Evolutionary conservation across 64 coral and sea anemone species (phyloP).

Genomic region (Actinia tenebrosa): DNA sequence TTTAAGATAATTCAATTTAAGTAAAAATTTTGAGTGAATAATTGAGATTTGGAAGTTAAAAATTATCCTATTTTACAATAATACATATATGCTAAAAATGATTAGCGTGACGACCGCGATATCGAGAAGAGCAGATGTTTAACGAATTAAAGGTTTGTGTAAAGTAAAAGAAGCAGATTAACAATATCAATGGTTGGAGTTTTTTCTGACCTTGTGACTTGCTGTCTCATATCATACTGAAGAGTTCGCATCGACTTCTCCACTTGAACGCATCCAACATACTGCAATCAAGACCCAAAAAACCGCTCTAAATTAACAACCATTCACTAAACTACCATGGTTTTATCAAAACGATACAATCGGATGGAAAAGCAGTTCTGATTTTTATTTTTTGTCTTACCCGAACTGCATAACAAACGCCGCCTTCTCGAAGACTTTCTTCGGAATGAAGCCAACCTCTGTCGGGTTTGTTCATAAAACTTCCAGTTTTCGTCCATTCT

Average conservation of each 20-base stretch:
- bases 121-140: neutral
- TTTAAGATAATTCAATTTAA: neutral
- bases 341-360: neutral
- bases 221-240: constrained; percentile 92
- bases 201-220: constrained; percentile 84
- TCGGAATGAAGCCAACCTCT: constrained; percentile 93
- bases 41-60: neutral
- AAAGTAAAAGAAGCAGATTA: neutral
- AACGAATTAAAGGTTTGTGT: neutral
- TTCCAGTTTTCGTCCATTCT: constrained; percentile 95
- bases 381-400: constrained; percentile 25
- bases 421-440: constrained; percentile 76
- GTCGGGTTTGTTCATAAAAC: constrained; percentile 84
- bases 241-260: constrained; percentile 97
- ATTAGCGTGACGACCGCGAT: too few relatives aligned
- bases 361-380: neutral
- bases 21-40: neutral
- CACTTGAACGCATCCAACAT: constrained; percentile 89
- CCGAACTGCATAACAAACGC: constrained; percentile 94
- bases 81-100: too few relatives aligned
- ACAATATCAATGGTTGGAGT: neutral
- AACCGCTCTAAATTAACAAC: neutral
- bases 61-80: neutral
- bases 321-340: neutral
- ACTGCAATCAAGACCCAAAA: constrained; percentile 54